Evolutionary conservation across 2,888 invertebrate species (phyloP), one percentile per base, ranked within the genome.

Genomic region (Parnassius glacialis): DNA sequence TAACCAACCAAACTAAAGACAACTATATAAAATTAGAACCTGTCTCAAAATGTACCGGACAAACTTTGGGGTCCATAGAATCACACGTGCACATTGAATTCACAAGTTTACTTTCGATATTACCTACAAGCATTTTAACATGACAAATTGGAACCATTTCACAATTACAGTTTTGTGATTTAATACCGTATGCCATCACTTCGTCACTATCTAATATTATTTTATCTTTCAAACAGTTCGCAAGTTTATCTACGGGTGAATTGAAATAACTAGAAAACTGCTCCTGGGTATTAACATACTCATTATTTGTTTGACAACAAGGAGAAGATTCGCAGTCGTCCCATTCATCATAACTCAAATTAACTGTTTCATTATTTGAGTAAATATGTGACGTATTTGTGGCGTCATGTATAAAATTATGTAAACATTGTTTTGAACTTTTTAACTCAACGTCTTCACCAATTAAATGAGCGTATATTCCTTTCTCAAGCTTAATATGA

Each of bases 81-180:
- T 90, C 87, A 74, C 90, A 90, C 5, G 83, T 87, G 67, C 90
- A 90, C 64, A 83, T 81, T 34, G 78, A 78, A 61, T 79, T 67
- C 5, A 75, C 70, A 56, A 90, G 68, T 67, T 81, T 88, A 56
- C 75, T 77, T 71, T 88, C 88, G 68, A 90, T 87, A 73, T 82
- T 82, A 61, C 87, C 78, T 5, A 90, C 80, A 56, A 90, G 79
- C 87, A 89, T 83, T 78, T 90, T 90, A 0, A 90, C 85, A 62
- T 89, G 89, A 79, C 90, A 90, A 63, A 90, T 72, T 43, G 90
- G 90, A 16, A 90, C 84, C 74, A 79, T 78, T 65, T 80, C 74
- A 71, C 90, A 90, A 61, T 79, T 74, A 75, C 90, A 90, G 60
- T 66, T 65, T 55, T 73, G 68, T 10, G 68, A 65, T 50, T 59